Evolutionary conservation across 1,140 invertebrate species (phyloP).

Genomic region (Drosophila guanche): DNA sequence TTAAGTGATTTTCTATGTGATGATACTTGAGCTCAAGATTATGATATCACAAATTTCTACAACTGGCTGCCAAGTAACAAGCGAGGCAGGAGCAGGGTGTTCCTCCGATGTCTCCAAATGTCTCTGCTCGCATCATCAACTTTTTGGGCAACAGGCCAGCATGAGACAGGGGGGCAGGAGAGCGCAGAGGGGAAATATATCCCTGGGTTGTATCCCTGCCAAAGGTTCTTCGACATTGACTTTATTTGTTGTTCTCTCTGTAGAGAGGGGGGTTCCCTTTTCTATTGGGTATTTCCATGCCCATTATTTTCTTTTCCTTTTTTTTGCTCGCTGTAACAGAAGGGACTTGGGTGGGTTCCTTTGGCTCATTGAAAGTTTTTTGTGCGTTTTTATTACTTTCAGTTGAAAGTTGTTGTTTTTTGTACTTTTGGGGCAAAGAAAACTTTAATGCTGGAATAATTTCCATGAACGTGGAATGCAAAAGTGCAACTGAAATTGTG

Average conservation of each 20-base stretch:
- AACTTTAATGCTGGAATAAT: slow-evolving; percentile 53
- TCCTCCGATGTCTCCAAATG: slow-evolving; percentile 56
- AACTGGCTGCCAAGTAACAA: slow-evolving; percentile 43
- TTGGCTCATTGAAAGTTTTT: slow-evolving; percentile 75
- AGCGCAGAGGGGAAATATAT: background rate
- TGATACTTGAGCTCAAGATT: slow-evolving; percentile 81
- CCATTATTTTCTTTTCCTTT: slow-evolving; percentile 1
- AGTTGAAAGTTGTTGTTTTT: slow-evolving; percentile 51
- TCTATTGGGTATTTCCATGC: background rate
- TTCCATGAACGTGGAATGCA: slow-evolving; percentile 40
- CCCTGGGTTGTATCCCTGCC: background rate
- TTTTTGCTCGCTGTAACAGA: slow-evolving; percentile 2
- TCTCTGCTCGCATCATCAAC: slow-evolving; percentile 49
- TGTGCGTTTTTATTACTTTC: slow-evolving; percentile 79
- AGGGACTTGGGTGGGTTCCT: slow-evolving; percentile 38
- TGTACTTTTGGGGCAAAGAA: slow-evolving; percentile 51
- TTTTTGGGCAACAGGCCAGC: slow-evolving; percentile 70
- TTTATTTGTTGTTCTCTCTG: slow-evolving; percentile 15
- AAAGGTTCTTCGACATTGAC: slow-evolving; percentile 46
- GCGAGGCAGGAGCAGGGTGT: slow-evolving; percentile 3
- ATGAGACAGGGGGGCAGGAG: background rate
- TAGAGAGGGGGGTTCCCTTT: background rate
- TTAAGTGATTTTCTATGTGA: slow-evolving; percentile 82
- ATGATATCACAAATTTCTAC: slow-evolving; percentile 77
- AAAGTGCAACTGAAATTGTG: slow-evolving; percentile 32